Percentiles rank a stretch among this genome's conserved stretches.
phyloP scores from a whole-genome alignment of 2,888 invertebrate species.

The Aporophyla nigra region DNA sequence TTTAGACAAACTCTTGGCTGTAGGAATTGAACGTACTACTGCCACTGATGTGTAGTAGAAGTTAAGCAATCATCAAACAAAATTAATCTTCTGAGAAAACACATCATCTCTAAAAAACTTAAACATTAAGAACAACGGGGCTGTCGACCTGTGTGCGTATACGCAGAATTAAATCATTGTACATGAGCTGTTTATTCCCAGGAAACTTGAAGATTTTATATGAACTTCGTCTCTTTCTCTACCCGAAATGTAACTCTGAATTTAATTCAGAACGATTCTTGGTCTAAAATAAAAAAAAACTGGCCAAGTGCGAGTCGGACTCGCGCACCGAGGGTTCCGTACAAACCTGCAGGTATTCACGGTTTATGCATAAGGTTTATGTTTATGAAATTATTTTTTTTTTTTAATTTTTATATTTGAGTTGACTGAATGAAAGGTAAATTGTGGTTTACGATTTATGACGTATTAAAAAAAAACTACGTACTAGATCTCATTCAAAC shows the following conservation, averaged over 20 bases:
- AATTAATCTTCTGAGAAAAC: slow-evolving; percentile 50
- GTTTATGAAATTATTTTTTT: too few species aligned
- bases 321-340: too few species aligned
- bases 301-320: too few species aligned
- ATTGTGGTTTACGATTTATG: too few species aligned
- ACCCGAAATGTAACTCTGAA: background rate
- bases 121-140: slow-evolving; percentile 34
- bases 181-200: slow-evolving; percentile 74
- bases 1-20: background rate
- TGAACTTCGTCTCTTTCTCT: slow-evolving; percentile 6
- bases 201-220: slow-evolving; percentile 70
- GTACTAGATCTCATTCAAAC: too few species aligned
- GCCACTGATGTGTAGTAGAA: background rate
- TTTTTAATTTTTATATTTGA: too few species aligned
- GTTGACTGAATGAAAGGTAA: too few species aligned
- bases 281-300: background rate
- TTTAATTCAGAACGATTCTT: slow-evolving; percentile 6
- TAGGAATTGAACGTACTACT: background rate
- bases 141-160: slow-evolving; percentile 64
- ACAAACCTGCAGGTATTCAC: too few species aligned
- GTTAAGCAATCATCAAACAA: slow-evolving; percentile 27
- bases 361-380: too few species aligned
- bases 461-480: too few species aligned
- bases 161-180: slow-evolving; percentile 77
- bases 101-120: slow-evolving; percentile 37